Evolutionary conservation across 2,797 vertebrate species (phyloP).

Genomic region (Sebastolobus altivelis): DNA sequence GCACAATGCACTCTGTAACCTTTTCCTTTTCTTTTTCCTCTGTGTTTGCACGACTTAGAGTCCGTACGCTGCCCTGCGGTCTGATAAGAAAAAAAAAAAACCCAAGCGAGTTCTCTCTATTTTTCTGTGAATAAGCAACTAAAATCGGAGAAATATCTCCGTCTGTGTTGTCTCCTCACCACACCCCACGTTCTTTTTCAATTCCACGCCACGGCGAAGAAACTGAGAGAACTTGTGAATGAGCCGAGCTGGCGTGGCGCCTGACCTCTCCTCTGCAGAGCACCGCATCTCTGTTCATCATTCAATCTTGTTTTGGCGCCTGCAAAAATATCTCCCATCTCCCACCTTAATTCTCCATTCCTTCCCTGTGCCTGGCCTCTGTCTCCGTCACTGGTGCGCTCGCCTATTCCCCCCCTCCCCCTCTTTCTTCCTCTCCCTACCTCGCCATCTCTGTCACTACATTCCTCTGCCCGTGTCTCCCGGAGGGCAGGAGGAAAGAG

Average conservation of each 20-base stretch:
- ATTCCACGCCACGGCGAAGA: slow-evolving; percentile 31
- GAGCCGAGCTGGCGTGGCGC: slow-evolving; percentile 57
- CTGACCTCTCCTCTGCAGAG: slow-evolving; percentile 52
- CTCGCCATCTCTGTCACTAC: slow-evolving; percentile 52
- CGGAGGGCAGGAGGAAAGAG: slow-evolving; percentile 63
- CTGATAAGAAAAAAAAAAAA: slow-evolving; percentile 9
- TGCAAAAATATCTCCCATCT: slow-evolving; percentile 30
- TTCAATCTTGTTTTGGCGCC: slow-evolving; percentile 22
- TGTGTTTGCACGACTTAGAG: slow-evolving; percentile 25
- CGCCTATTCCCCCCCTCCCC: slow-evolving; percentile 24
- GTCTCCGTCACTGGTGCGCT: slow-evolving; percentile 26
- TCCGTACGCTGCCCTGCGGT: slow-evolving; percentile 27
- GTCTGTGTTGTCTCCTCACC: slow-evolving; percentile 24
- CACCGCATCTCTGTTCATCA: slow-evolving; percentile 52
- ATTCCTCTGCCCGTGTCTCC: slow-evolving; percentile 63
- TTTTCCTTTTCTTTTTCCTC: neutral
- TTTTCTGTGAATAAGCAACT: slow-evolving; percentile 36
- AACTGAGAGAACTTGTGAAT: slow-evolving; percentile 44
- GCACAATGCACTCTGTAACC: slow-evolving; percentile 14
- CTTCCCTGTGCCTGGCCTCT: slow-evolving; percentile 24
- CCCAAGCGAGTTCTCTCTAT: slow-evolving; percentile 33
- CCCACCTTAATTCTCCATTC: slow-evolving; percentile 29
- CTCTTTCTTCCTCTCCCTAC: slow-evolving; percentile 24
- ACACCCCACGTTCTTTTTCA: slow-evolving; percentile 1
- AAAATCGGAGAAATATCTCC: slow-evolving; percentile 23